Percentiles rank a stretch among this genome's conserved stretches.
phyloP scores from a whole-genome alignment of 37 sponge, comb jelly and placozoan genomes.

The Agelas oroides region DNA sequence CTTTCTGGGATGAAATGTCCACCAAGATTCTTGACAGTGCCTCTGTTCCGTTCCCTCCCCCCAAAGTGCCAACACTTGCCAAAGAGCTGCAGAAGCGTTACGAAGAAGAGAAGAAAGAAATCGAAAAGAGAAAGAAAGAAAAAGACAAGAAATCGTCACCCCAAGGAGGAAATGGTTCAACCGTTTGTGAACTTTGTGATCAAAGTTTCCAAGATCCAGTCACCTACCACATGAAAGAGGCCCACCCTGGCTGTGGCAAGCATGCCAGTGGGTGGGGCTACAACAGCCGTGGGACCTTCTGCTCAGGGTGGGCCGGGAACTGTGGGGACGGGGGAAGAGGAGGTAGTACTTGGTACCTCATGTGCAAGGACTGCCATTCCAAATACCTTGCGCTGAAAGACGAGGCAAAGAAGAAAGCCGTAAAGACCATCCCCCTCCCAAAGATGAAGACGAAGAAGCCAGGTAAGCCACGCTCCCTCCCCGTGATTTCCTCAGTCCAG shows the following conservation, averaged over 20 bases:
- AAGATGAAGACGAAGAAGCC: slow-evolving; percentile 70
- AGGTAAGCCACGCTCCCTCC: slow-evolving; percentile 71
- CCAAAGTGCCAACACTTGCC: slow-evolving; percentile 53
- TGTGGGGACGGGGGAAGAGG: slow-evolving; percentile 98
- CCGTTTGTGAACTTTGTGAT: slow-evolving; percentile 94
- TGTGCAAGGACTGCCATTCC: slow-evolving; percentile 92
- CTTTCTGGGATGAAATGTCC: slow-evolving; percentile 87
- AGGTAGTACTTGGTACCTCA: slow-evolving; percentile 97
- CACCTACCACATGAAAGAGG: slow-evolving; percentile 96
- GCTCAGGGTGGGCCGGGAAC: slow-evolving; percentile 97
- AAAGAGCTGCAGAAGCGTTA: slow-evolving; percentile 69
- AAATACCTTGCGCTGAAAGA: slow-evolving; percentile 85
- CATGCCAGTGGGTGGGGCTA: slow-evolving; percentile 97
- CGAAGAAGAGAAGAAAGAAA: slow-evolving; percentile 74
- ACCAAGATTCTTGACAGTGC: slow-evolving; percentile 57
- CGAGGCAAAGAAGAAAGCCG: slow-evolving; percentile 65
- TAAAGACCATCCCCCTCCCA: slow-evolving; percentile 28
- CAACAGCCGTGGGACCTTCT: slow-evolving; percentile 94
- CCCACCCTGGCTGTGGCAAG: slow-evolving; percentile 92
- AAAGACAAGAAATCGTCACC: slow-evolving; percentile 60
- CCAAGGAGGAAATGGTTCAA: slow-evolving; percentile 62
- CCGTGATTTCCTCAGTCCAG: slow-evolving; percentile 55
- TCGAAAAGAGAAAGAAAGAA: slow-evolving; percentile 67
- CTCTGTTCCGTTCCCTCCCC: slow-evolving; percentile 43
- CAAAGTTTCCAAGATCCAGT: slow-evolving; percentile 88